These are phyloP conservation scores for Limnephilus auricula DNA, from an alignment of 2,888 invertebrate species.

Conservation along the genomic window DNA sequence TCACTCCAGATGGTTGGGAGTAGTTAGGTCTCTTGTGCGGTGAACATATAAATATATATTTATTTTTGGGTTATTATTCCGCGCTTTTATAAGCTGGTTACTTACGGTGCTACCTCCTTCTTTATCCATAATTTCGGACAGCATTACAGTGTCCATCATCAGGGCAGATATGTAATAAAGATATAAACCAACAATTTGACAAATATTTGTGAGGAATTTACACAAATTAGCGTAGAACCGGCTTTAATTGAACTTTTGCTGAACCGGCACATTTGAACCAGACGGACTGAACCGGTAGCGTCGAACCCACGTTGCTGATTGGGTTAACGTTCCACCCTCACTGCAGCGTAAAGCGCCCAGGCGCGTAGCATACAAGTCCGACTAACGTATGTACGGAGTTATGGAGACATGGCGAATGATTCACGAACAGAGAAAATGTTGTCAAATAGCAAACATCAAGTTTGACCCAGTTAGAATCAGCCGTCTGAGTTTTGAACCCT, in stretches of 20 bases:
- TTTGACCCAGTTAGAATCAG: constrained; percentile 51
- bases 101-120: too few relatives aligned
- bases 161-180: too few relatives aligned
- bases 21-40: too few relatives aligned
- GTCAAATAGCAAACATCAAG: constrained; percentile 32
- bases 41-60: too few relatives aligned
- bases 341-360: neutral
- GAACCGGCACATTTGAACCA: neutral
- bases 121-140: too few relatives aligned
- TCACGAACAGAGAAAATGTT: constrained; percentile 20
- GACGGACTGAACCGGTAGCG: neutral
- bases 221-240: neutral
- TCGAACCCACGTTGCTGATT: neutral
- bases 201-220: too few relatives aligned
- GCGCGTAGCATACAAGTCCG: neutral
- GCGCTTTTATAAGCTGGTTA: too few relatives aligned
- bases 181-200: too few relatives aligned
- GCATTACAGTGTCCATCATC: too few relatives aligned
- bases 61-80: too few relatives aligned
- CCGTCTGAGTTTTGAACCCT: neutral
- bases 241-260: neutral
- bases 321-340: neutral
- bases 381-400: neutral
- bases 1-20: too few relatives aligned
- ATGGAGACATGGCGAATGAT: constrained; percentile 6